Evolutionary conservation across 2,888 invertebrate genomes (phyloP).

Genomic region (Chalcosyrphus nemorum): DNA sequence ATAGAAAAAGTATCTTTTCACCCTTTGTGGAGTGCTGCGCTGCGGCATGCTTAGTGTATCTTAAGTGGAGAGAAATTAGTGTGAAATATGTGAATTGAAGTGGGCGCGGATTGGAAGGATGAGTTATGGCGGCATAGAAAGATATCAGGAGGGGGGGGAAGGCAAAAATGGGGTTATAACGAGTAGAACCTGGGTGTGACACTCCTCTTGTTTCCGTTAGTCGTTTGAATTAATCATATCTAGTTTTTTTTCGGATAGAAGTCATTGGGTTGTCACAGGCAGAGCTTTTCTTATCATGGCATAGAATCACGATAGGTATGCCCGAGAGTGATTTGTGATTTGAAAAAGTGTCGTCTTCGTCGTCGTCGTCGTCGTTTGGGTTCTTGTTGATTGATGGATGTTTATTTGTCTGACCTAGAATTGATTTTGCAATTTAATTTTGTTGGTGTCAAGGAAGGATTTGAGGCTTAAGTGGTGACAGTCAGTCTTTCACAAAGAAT

Average conservation of each 20-base stretch:
- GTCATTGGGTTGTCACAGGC: neutral
- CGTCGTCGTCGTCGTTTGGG: neutral
- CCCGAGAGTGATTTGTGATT: neutral
- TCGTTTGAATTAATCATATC: constrained; percentile 39
- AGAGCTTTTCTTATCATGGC: neutral
- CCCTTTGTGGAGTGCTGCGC: constrained; percentile 32
- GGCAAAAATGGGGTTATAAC: neutral
- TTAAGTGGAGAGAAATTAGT: constrained; percentile 66
- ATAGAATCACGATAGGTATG: neutral
- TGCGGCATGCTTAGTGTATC: constrained; percentile 11
- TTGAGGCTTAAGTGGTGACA: no score
- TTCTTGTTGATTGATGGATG: neutral
- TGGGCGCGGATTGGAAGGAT: constrained; percentile 48
- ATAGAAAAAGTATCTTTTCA: constrained; percentile 43
- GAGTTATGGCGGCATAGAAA: constrained; percentile 36
- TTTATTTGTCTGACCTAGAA: no score
- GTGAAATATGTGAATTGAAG: constrained; percentile 62
- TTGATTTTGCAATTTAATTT: no score
- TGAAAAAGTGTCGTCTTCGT: neutral
- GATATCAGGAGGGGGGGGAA: neutral
- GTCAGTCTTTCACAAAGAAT: no score
- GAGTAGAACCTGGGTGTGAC: constrained; percentile 9
- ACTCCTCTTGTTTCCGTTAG: constrained; percentile 29
- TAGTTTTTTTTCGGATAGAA: neutral
- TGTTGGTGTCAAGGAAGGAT: no score